Conservation (phyloP, 2,888 invertebrate genomes). For the Pelosia muscerda region DNA sequence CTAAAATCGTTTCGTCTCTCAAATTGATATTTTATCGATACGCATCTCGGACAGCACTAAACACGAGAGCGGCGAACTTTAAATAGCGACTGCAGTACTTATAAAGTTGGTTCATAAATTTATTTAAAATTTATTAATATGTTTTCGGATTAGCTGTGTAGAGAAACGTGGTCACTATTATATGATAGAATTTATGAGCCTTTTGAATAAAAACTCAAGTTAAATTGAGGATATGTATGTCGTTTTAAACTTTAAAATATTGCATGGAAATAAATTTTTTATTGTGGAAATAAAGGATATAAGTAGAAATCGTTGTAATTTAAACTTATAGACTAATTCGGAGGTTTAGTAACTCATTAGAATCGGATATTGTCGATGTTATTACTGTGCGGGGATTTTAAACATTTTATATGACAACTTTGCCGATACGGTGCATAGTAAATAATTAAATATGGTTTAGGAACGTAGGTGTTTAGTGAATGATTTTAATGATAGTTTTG, state of each 20-base stretch:
- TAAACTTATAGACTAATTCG: slow-evolving; percentile 38
- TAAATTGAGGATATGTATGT: slow-evolving; percentile 11
- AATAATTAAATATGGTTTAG: not conserved
- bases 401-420: slow-evolving; percentile 24
- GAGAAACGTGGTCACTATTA: slow-evolving; percentile 35
- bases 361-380: slow-evolving; percentile 25
- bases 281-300: slow-evolving; percentile 20
- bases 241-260: slow-evolving; percentile 30
- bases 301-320: slow-evolving; percentile 37
- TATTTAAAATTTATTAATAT: slow-evolving; percentile 49
- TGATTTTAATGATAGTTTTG: slow-evolving; percentile 12
- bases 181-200: slow-evolving; percentile 37
- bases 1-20: slow-evolving; percentile 67
- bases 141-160: slow-evolving; percentile 41
- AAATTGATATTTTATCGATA: slow-evolving; percentile 75
- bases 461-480: slow-evolving; percentile 10
- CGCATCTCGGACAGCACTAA: slow-evolving; percentile 45
- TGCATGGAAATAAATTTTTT: slow-evolving; percentile 42
- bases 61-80: slow-evolving; percentile 52
- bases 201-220: slow-evolving; percentile 30
- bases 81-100: slow-evolving; percentile 48
- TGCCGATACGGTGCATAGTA: slow-evolving; percentile 10
- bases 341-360: slow-evolving; percentile 38
- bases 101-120: slow-evolving; percentile 54
- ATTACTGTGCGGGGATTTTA: slow-evolving; percentile 27